A percentile compares a stretch with the other conserved stretches of the same genome.
These are phyloP conservation scores for Elysia crispata DNA, from an alignment of 2,888 invertebrate species.

Conservation along the genomic window DNA sequence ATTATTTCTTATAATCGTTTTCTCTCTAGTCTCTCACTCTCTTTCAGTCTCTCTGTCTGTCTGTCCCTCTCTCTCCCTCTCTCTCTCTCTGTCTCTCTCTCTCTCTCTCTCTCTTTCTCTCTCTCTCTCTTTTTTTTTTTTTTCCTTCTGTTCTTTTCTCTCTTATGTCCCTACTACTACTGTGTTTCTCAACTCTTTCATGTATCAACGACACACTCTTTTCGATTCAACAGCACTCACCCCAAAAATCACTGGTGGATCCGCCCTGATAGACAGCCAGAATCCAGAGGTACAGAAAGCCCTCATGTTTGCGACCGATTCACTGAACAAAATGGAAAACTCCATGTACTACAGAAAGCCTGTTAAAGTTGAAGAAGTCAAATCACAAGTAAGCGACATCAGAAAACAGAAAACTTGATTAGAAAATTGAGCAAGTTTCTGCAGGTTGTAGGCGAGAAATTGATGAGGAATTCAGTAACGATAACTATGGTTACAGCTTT, in stretches of 20 bases:
- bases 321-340: constrained; percentile 27
- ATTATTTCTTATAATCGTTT: too few relatives aligned
- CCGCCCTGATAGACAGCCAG: neutral
- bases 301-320: constrained; percentile 20
- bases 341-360: constrained; percentile 15
- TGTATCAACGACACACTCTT: neutral
- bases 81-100: constrained; percentile 27
- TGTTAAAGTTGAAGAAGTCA: constrained; percentile 6
- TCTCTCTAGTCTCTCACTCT: neutral
- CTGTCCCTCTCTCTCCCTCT: neutral
- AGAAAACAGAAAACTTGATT: too few relatives aligned
- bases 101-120: constrained; percentile 37
- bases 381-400: constrained; percentile 15
- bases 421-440: too few relatives aligned
- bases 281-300: constrained; percentile 22
- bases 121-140: constrained; percentile 30
- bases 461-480: too few relatives aligned
- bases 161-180: constrained; percentile 1
- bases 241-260: neutral
- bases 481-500: too few relatives aligned
- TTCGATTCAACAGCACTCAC: neutral
- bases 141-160: neutral
- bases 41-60: neutral
- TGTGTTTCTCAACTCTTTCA: neutral
- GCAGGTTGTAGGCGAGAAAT: too few relatives aligned